Evolutionary conservation across 2,113 vertebrate species (phyloP), one percentile per base, ranked within the genome.

Genomic region (Callaeas wilsoni): DNA sequence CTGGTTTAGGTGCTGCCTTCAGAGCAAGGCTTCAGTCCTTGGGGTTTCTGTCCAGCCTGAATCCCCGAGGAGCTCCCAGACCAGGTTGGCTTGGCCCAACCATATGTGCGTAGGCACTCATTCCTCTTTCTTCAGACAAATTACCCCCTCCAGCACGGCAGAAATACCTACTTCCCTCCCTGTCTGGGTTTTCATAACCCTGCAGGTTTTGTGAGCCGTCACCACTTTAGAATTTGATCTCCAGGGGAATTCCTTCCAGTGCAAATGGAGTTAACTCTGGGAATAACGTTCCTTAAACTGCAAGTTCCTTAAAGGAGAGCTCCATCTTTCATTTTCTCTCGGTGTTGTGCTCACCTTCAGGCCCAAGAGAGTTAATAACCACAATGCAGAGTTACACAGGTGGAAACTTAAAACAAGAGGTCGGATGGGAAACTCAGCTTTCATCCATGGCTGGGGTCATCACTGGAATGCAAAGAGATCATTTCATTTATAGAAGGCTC

Each of bases 371-470:
- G 78, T 68, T 89, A 91, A 87, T 10, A 52, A 13, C 16, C 90
- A 53, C 23, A 49, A 37, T 33, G n/a, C 35, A 67, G 52, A 88
- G 46, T 50, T 59, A 50, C 67, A 76, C 69, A 83, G 68, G 83
- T 80, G 52, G 91, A 93, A 96, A 94, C 18, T 71, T 88, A 84
- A 82, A 84, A 68, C 85, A 96, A 90, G 55, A 68, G 56, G 71
- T 86, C 33, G 49, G 79, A 73, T 74, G 87, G 86, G 91, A 93
- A 96, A 91, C 71, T 69, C 68, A 49, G 56, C 78, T 91, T 94
- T 90, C 82, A 77, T 86, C 75, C n/a, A 3, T 17, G 47, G 56
- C 55, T 64, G 52, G 85, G 83, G 64, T 88, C 82, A 75, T 21
- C 68, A 11, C 37, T 88, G 71, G 94, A 96, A 95, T 81, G 92